These are phyloP conservation scores for Tragelaphus eurycerus DNA, from an alignment of 2,797 vertebrate genomes.

Conservation along the genomic window DNA sequence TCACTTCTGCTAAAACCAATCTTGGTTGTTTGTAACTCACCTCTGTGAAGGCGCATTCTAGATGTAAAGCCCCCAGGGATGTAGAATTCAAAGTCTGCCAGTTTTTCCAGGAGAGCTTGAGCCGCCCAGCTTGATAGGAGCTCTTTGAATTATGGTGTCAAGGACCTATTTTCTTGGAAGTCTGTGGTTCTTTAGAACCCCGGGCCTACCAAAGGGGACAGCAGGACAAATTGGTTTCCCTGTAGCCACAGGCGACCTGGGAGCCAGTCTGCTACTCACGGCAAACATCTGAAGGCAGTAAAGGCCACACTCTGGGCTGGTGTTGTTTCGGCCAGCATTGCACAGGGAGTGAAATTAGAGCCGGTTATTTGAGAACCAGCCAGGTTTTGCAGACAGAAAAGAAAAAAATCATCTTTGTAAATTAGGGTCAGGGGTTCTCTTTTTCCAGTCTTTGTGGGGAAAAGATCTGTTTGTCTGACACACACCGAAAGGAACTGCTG, in stretches of 20 bases:
- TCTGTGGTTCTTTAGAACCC: not conserved
- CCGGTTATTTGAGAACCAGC: not conserved
- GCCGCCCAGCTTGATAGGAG: too few species aligned
- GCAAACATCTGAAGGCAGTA: rapidly evolving
- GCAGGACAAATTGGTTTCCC: not conserved
- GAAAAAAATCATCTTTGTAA: not conserved
- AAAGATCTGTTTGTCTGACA: not conserved
- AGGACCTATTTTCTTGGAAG: too few species aligned
- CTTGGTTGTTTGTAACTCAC: too few species aligned
- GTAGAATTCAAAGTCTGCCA: too few species aligned
- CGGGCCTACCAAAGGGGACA: not conserved
- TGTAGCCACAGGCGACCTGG: not conserved
- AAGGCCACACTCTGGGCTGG: not conserved
- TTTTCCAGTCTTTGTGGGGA: not conserved
- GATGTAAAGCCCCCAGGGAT: too few species aligned
- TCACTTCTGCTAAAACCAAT: too few species aligned
- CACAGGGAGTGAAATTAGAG: not conserved
- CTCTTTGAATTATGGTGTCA: too few species aligned
- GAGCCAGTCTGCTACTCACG: not conserved
- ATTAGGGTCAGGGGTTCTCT: not conserved
- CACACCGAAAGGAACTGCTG: not conserved
- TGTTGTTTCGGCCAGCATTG: not conserved
- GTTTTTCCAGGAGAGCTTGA: too few species aligned
- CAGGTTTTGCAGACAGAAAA: not conserved
- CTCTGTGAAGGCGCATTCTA: too few species aligned